Conservation (phyloP, 92 coral and sea anemone genomes). For the Paramuricea clavata region DNA sequence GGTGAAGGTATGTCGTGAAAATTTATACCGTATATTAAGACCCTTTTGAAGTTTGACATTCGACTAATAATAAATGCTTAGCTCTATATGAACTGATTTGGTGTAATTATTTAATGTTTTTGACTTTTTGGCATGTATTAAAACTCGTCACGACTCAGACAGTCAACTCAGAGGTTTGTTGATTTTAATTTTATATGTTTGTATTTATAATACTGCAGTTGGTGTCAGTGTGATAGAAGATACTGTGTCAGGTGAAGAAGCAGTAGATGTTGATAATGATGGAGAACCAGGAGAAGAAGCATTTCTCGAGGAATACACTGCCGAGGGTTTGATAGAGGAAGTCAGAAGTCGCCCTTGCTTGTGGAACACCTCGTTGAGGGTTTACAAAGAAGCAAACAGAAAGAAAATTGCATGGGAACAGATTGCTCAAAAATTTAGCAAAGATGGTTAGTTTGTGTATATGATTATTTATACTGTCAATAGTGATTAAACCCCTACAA, state of each 20-base stretch:
- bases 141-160: no score
- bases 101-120: no score
- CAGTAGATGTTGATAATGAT: not conserved
- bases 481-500: not conserved
- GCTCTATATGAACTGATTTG: no score
- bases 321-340: conserved; percentile 18
- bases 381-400: not conserved
- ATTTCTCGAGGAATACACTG: not conserved
- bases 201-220: no score
- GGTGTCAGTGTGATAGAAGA: not conserved
- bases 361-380: conserved; percentile 30
- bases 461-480: not conserved
- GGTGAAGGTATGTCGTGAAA: no score
- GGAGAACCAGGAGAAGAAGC: no score
- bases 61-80: no score
- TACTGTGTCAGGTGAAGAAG: not conserved
- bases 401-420: conserved; percentile 18
- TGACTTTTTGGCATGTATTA: no score
- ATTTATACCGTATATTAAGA: no score
- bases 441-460: conserved; percentile 3
- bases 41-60: no score
- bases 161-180: not conserved
- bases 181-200: no score
- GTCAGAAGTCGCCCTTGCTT: conserved; percentile 2
- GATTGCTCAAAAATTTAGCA: conserved; percentile 5